Base-by-base conservation (phyloP, 2,888 invertebrate species). In the Lepidonotus clava region DNA sequence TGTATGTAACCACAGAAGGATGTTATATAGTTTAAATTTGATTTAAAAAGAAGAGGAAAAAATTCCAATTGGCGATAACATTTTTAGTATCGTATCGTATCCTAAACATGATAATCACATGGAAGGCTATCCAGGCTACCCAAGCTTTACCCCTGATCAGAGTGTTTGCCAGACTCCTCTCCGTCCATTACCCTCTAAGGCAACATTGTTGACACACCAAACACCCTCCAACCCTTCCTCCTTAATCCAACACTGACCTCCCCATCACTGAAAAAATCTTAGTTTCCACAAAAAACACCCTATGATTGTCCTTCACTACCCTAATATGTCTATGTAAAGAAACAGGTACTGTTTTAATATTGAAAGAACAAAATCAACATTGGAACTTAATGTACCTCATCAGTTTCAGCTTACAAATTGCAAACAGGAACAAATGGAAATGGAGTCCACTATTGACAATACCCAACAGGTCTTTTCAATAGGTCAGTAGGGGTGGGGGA, bases 91-190 rank as follows among this genome's bases (percentile, higher is more conserved):
- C n/a, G n/a, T n/a, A n/a, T n/a, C n/a, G n/a, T n/a, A n/a, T n/a
- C n/a, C n/a, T n/a, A n/a, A n/a, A n/a, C n/a, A n/a, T n/a, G n/a
- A n/a, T n/a, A n/a, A n/a, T n/a, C n/a, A n/a, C n/a, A n/a, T n/a
- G n/a, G n/a, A n/a, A n/a, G n/a, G n/a, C n/a, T n/a, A n/a, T n/a
- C n/a, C n/a, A n/a, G n/a, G n/a, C n/a, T n/a, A n/a, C n/a, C n/a
- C n/a, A n/a, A n/a, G n/a, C n/a, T n/a, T n/a, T n/a, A n/a, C 61
- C 46, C 61, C 61, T 61, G 61, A 61, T 61, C 61, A 28, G 61
- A 28, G 28, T 61, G 61, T 61, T 61, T 61, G 61, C 28, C 61
- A n/a, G n/a, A 24, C 61, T 61, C 61, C 28, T 24, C 28, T 61
- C 61, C 5, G 61, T 61, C 61, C 61, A 61, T 61, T 61, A 61